Percentiles rank a stretch among this genome's conserved stretches.
These are phyloP conservation scores for Philonicus albiceps DNA, from an alignment of 2,888 invertebrate genomes.

Conservation along the genomic window DNA sequence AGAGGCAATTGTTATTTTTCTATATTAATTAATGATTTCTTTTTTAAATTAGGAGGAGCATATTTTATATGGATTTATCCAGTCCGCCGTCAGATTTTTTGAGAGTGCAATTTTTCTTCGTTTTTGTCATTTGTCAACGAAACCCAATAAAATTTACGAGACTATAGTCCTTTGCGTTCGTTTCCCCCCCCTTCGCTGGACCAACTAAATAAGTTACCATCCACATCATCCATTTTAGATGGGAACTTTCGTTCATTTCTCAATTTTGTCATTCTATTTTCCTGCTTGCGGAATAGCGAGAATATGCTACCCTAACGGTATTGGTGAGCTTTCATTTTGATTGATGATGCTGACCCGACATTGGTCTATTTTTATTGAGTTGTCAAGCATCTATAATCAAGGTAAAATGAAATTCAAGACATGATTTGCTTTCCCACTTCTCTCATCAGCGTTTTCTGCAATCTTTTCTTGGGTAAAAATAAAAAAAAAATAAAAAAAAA, in stretches of 20 bases:
- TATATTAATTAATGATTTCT: not conserved
- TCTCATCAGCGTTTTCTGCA: constrained; percentile 13
- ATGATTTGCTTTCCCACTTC: constrained; percentile 43
- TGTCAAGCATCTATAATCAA: constrained; percentile 43
- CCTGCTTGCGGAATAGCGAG: not conserved
- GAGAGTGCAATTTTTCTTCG: constrained; percentile 11
- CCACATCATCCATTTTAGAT: constrained; percentile 35
- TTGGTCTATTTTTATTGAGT: constrained; percentile 47
- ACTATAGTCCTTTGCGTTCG: not conserved
- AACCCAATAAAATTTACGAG: constrained; percentile 32
- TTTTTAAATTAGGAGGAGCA: not conserved
- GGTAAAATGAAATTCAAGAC: constrained; percentile 46
- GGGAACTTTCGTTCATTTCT: constrained; percentile 35
- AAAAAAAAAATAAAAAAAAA: not conserved
- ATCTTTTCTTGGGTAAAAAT: not conserved
- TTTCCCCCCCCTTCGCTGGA: not conserved
- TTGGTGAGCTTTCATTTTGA: constrained; percentile 41
- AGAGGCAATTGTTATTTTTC: too few relatives aligned
- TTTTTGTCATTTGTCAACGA: constrained; percentile 31
- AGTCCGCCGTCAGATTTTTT: constrained; percentile 10
- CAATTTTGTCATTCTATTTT: constrained; percentile 39
- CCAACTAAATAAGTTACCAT: constrained; percentile 30
- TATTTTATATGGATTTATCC: not conserved
- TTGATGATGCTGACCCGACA: constrained; percentile 42
- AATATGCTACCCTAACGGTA: constrained; percentile 41